Evolutionary conservation across 1,140 invertebrate species (phyloP).

Genomic region (Pseudomyrmex concolor): DNA sequence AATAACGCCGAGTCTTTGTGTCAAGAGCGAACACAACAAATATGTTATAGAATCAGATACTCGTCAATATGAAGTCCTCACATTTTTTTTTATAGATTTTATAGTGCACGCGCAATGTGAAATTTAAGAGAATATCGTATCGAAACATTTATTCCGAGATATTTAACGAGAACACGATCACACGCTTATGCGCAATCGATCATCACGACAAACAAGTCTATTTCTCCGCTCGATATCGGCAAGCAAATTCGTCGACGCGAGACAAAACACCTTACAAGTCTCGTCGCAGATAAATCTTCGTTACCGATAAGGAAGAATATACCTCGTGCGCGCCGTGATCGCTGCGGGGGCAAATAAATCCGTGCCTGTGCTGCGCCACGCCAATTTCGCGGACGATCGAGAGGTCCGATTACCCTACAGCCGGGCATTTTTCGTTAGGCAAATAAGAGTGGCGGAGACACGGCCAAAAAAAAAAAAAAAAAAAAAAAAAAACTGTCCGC

Average conservation of each 20-base stretch:
- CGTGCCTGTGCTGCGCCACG: constrained; percentile 15
- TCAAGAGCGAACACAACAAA: no score
- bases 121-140: no score
- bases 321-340: constrained; percentile 12
- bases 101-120: no score
- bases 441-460: constrained; percentile 44
- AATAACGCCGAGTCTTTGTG: no score
- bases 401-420: constrained; percentile 42
- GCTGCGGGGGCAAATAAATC: constrained; percentile 40
- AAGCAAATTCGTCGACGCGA: constrained; percentile 6
- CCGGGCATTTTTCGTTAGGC: constrained; percentile 51
- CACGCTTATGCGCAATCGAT: background rate
- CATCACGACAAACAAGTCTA: background rate
- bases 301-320: constrained; percentile 28
- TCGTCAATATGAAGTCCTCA: no score
- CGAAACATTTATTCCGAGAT: no score
- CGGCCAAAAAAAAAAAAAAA: constrained; percentile 52
- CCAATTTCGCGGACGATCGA: constrained; percentile 58
- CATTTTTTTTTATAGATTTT: no score
- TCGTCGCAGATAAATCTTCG: constrained; percentile 48
- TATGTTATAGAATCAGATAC: no score
- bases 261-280: constrained; percentile 28
- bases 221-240: constrained; percentile 9
- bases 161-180: background rate
- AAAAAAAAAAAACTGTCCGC: constrained; percentile 49